Evolutionary conservation across 2,797 vertebrate species (phyloP), one percentile per base, ranked within the genome.

Genomic region (Sebastes jordani): DNA sequence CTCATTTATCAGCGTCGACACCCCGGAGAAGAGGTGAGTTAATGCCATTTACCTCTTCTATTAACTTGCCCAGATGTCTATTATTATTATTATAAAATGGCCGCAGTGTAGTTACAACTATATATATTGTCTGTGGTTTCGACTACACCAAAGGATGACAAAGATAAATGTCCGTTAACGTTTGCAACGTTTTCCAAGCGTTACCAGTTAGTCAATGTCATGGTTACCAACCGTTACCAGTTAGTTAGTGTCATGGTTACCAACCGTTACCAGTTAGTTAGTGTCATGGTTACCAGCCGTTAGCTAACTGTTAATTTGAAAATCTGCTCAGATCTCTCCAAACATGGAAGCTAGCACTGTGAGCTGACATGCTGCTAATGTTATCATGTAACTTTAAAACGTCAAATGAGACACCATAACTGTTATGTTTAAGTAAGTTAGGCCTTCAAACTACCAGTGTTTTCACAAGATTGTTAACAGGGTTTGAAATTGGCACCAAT

Each of bases 1-100:
- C 91, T 91, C 92, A 90, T 82, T 87, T 95, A 74, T 85, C 83
- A 60, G 81, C 88, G 61, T 89, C 95, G 46, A 94, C 94, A 61
- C 95, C 94, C 46, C 92, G 87, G 56, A 93, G 91, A 89, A 91
- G 89, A 95, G 95, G 95, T 94, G 93, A 88, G 4, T 5, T 27
- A 30, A 34, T 30, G 58, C 4, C 5, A 4, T 32, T 30, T 56
- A 42, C 14, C 0, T 1, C 2, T 20, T 14, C 0, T 42, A 61
- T 4, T 7, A 55, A 22, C 3, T 3, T 34, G 1, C 3, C 18
- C 34, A 38, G 7, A 42, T n/a, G 11, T 52, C 16, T 20, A 46
- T 20, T 7, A 3, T 3, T 7, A 3, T 3, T 54, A 1, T 14
- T 61, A 16, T 7, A 6, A 11, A 5, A 6, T 6, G 11, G 1